phyloP scores from a whole-genome alignment of 1,140 invertebrate genomes.

The Idris sp. region DNA sequence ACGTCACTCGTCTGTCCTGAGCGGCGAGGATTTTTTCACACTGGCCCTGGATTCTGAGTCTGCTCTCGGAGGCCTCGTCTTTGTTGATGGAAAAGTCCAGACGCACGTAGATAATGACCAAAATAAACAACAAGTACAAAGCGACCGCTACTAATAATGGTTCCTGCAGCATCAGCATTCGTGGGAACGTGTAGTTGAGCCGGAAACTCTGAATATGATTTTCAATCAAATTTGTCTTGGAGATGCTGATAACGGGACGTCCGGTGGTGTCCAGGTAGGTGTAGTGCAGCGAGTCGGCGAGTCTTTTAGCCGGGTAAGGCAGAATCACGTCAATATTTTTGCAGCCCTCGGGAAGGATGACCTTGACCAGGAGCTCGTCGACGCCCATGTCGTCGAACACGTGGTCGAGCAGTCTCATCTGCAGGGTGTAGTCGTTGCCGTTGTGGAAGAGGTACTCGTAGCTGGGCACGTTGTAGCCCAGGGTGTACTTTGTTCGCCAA shows the following conservation, averaged over 20 bases:
- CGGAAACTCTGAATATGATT: constrained; percentile 96
- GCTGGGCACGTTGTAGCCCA: constrained; percentile 98
- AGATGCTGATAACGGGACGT: constrained; percentile 90
- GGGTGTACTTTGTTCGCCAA: constrained; percentile 97
- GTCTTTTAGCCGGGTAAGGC: constrained; percentile 88
- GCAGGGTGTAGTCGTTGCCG: constrained; percentile 90
- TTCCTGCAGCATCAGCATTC: constrained; percentile 92
- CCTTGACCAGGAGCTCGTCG: constrained; percentile 91
- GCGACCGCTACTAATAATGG: constrained; percentile 92
- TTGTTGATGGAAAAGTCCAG: constrained; percentile 95
- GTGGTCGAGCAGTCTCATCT: constrained; percentile 96
- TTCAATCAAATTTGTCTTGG: constrained; percentile 94
- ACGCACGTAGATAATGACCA: constrained; percentile 95
- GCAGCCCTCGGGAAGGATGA: constrained; percentile 96
- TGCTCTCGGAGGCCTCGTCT: constrained; percentile 80
- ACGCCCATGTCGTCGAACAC: constrained; percentile 98
- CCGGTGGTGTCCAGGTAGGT: constrained; percentile 98
- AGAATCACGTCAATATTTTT: constrained; percentile 88
- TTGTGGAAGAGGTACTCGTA: constrained; percentile 95
- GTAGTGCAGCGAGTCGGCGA: constrained; percentile 88
- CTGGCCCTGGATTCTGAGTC: constrained; percentile 79
- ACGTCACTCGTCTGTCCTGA: constrained; percentile 81
- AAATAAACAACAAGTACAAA: constrained; percentile 93
- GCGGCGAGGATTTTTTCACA: constrained; percentile 80
- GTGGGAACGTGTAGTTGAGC: constrained; percentile 93